Percentiles rank a stretch among this genome's conserved stretches.
phyloP scores from a whole-genome alignment of 1,140 invertebrate species.

The Drosophila sp. region DNA sequence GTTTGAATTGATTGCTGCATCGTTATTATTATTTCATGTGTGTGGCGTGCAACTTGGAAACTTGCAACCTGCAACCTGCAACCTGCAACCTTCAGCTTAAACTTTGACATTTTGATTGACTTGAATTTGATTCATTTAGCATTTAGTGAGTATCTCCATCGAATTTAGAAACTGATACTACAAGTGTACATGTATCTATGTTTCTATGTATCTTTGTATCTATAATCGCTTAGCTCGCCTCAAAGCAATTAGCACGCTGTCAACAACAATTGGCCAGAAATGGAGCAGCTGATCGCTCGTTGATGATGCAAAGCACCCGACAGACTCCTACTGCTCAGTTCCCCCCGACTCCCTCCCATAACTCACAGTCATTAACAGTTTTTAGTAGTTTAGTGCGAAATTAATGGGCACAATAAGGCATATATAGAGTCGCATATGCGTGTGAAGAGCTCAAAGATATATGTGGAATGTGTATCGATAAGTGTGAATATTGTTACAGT shows the following conservation, averaged over 20 bases:
- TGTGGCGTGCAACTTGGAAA: conserved; percentile 35
- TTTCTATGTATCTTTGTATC: conserved; percentile 24
- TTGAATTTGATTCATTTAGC: neutral
- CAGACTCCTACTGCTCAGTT: conserved; percentile 16
- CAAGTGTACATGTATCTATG: conserved; percentile 11
- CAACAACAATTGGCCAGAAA: conserved; percentile 53
- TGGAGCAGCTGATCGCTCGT: conserved; percentile 66
- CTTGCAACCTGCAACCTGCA: conserved; percentile 10
- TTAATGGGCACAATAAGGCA: conserved; percentile 64
- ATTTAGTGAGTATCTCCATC: neutral
- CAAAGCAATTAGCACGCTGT: conserved; percentile 66
- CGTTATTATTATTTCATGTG: conserved; percentile 52
- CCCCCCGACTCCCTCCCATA: neutral
- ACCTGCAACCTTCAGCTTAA: conserved; percentile 52
- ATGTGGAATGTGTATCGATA: conserved; percentile 6
- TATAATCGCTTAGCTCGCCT: conserved; percentile 22
- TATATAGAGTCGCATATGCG: conserved; percentile 53
- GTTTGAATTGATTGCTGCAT: conserved; percentile 69
- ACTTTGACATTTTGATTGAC: conserved; percentile 51
- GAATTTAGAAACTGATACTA: neutral
- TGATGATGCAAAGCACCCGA: conserved; percentile 44
- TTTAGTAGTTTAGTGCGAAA: conserved; percentile 79
- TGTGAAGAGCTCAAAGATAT: conserved; percentile 56
- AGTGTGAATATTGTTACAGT: neutral
- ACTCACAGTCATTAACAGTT: conserved; percentile 62